These are phyloP conservation scores for Lasioglossum morio DNA, from an alignment of 2,888 invertebrate species.

Conservation along the genomic window DNA sequence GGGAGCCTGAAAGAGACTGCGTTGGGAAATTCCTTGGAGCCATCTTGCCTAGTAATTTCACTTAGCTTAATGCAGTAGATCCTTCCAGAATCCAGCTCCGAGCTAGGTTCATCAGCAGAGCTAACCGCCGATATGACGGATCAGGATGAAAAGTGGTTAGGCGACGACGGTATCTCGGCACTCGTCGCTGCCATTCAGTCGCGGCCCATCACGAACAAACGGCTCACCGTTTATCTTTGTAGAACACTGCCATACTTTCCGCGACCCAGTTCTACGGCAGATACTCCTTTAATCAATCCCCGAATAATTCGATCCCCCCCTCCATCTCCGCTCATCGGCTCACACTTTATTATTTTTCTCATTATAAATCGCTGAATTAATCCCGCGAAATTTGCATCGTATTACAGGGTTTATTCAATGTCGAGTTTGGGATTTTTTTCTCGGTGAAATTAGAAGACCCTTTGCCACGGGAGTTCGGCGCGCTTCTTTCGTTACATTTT, in stretches of 20 bases:
- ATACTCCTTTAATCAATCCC: not conserved
- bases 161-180: not conserved
- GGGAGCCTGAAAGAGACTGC: not conserved
- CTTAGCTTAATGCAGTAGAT: not conserved
- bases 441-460: not conserved
- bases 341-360: not conserved
- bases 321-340: not conserved
- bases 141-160: not conserved
- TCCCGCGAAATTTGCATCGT: not conserved
- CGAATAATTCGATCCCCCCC: not conserved
- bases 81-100: not conserved
- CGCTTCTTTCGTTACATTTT: not conserved
- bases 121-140: slow-evolving; percentile 8
- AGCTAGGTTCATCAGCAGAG: not conserved
- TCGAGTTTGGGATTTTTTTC: not conserved
- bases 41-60: not conserved
- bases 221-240: not conserved
- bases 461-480: not conserved
- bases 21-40: not conserved
- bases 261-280: not conserved
- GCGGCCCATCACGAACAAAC: not conserved
- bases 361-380: slow-evolving; percentile 1
- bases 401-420: not conserved
- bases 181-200: not conserved
- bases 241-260: not conserved